Conservation (phyloP, 2,888 invertebrate species). For the Stenodema calcarata region DNA sequence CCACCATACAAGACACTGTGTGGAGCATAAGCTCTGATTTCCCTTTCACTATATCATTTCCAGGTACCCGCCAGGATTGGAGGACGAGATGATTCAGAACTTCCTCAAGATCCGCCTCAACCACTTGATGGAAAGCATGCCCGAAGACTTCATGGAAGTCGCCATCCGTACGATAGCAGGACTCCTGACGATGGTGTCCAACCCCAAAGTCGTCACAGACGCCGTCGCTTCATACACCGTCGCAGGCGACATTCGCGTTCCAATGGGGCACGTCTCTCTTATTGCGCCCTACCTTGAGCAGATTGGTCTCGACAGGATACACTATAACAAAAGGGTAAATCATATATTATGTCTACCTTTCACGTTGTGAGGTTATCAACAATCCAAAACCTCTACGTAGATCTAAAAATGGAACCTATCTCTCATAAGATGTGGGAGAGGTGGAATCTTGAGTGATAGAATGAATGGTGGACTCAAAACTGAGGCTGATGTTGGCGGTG, state of each 20-base stretch:
- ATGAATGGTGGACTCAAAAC: no score
- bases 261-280: slow-evolving; percentile 39
- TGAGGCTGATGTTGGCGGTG: no score
- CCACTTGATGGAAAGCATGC: slow-evolving; percentile 32
- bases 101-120: slow-evolving; percentile 25
- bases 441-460: no score
- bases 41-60: no score
- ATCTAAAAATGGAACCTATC: no score
- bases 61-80: slow-evolving; percentile 26
- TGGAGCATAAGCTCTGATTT: no score
- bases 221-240: slow-evolving; percentile 38
- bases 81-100: slow-evolving; percentile 19
- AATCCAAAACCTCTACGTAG: no score
- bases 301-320: slow-evolving; percentile 32
- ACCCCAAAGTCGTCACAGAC: neutral
- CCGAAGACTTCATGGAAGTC: slow-evolving; percentile 27
- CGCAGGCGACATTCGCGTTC: slow-evolving; percentile 42
- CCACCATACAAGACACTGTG: no score
- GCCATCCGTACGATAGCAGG: slow-evolving; percentile 28
- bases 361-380: neutral
- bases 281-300: slow-evolving; percentile 40
- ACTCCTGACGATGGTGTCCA: slow-evolving; percentile 15
- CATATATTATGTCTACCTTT: no score
- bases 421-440: no score
- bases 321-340: slow-evolving; percentile 42